These are phyloP conservation scores for Leptinotarsa undecemlineata DNA, from an alignment of 1,140 invertebrate genomes.

Conservation along the genomic window DNA sequence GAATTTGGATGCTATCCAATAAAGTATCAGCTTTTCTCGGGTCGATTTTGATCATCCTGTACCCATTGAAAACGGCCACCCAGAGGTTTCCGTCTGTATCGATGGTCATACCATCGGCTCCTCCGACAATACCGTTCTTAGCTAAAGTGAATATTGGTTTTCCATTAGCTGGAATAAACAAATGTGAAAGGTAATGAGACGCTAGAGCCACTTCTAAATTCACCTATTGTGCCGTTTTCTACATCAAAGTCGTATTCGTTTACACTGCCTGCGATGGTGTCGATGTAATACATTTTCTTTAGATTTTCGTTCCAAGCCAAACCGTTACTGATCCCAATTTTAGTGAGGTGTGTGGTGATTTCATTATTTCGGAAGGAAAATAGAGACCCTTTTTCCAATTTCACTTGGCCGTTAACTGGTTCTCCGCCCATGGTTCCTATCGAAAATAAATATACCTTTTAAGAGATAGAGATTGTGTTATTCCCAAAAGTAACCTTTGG, in stretches of 20 bases:
- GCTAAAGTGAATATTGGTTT: conserved; percentile 40
- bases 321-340: conserved; percentile 77
- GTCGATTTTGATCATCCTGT: conserved; percentile 49
- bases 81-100: conserved; percentile 68
- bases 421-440: conserved; percentile 44
- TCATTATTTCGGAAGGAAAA: conserved; percentile 34
- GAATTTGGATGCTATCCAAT: conserved; percentile 44
- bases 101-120: conserved; percentile 73
- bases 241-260: conserved; percentile 76
- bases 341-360: conserved; percentile 47
- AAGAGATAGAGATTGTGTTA: not conserved
- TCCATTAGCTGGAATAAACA: conserved; percentile 38
- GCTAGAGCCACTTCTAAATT: conserved; percentile 46
- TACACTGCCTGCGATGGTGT: conserved; percentile 67
- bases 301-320: conserved; percentile 73
- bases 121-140: conserved; percentile 45
- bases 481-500: too few relatives aligned
- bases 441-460: not conserved
- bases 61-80: conserved; percentile 62
- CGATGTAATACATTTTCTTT: conserved; percentile 75
- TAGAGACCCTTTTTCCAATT: conserved; percentile 38
- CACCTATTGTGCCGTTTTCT: conserved; percentile 67
- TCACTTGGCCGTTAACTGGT: conserved; percentile 30
- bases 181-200: conserved; percentile 17
- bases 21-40: conserved; percentile 51